These are phyloP conservation scores for Drosophila neoperkinsi DNA, from an alignment of 2,888 invertebrate species.

Conservation along the genomic window DNA sequence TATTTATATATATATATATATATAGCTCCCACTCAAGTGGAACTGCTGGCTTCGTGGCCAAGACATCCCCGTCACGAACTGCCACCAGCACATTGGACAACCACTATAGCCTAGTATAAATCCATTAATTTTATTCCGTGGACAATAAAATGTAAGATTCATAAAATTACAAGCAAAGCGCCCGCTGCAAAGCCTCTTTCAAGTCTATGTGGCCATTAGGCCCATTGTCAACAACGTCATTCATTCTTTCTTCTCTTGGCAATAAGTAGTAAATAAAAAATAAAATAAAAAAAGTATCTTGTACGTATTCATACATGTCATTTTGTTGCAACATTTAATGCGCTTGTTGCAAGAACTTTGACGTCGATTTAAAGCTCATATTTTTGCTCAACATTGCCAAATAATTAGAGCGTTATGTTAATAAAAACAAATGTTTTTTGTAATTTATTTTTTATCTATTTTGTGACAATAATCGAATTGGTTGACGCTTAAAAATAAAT, in stretches of 20 bases:
- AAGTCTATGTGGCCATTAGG: constrained; percentile 19
- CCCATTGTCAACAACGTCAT: constrained; percentile 27
- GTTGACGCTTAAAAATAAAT: neutral
- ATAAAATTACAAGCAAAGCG: constrained; percentile 56
- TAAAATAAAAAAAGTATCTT: neutral
- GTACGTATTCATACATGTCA: constrained; percentile 43
- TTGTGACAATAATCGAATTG: neutral
- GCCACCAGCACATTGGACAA: constrained; percentile 72
- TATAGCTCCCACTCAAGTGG: constrained; percentile 55
- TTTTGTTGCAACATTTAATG: constrained; percentile 47
- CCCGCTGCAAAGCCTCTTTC: constrained; percentile 51
- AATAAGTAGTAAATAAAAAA: constrained; percentile 6
- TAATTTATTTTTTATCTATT: neutral
- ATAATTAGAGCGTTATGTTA: neutral
- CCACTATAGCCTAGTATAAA: constrained; percentile 64
- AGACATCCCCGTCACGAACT: constrained; percentile 49
- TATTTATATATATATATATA: constrained; percentile 14
- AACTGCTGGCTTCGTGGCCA: constrained; percentile 66
- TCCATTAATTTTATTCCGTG: constrained; percentile 84
- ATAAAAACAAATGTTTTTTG: neutral
- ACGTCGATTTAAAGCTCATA: neutral
- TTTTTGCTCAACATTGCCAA: constrained; percentile 53
- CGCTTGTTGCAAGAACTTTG: neutral
- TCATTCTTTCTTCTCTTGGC: neutral
- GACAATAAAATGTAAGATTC: constrained; percentile 82